Evolutionary conservation across 2,113 vertebrate species (phyloP), one percentile per base, ranked within the genome.

Genomic region (Gallinago paraguaiae): DNA sequence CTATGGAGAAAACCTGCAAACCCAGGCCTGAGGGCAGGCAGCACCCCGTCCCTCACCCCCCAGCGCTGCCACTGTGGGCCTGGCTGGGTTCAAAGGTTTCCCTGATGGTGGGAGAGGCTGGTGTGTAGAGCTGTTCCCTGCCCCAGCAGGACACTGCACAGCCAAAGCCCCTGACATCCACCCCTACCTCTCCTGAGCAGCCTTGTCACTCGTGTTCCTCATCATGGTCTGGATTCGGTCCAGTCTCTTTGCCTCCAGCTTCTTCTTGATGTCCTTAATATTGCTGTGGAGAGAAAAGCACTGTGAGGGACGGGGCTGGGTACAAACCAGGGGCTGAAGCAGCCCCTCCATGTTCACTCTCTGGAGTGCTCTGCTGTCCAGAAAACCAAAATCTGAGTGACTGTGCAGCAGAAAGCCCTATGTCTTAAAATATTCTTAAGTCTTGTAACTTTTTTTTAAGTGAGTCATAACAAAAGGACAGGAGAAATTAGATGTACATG

Each of bases 261-360:
- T 98, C 97, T 99, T 99, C 97, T 98, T 99, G 41, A 98, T 95
- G 57, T 98, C 98, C 97, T 98, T 99, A 90, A 97, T 96, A 77
- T 99, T 98, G 82, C 99, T 99, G 96, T 65, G 64, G 95, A 95
- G 87, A 92, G 90, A 97, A 53, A 91, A 35, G 57, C 7, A 20
- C 41, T 33, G 37, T 16, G 48, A 22, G 83, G 35, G 60, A 14
- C 9, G 35, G 51, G 25, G 6, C 35, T 72, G 48, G 25, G 11
- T 10, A 30, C 41, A 70, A 25, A 39, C 15, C 48, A 30, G 37
- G 18, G 37, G 37, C 24, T 3, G 46, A 25, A 17, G 33, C 35
- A 69, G 23, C 23, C 14, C 35, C 51, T 43, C 56, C 57, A 25
- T 60, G 5, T 8, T 24, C 33, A 53, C 31, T 27, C 45, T 59